These are phyloP conservation scores for Saturnia pavonia DNA, from an alignment of 2,888 invertebrate species.

Conservation along the genomic window DNA sequence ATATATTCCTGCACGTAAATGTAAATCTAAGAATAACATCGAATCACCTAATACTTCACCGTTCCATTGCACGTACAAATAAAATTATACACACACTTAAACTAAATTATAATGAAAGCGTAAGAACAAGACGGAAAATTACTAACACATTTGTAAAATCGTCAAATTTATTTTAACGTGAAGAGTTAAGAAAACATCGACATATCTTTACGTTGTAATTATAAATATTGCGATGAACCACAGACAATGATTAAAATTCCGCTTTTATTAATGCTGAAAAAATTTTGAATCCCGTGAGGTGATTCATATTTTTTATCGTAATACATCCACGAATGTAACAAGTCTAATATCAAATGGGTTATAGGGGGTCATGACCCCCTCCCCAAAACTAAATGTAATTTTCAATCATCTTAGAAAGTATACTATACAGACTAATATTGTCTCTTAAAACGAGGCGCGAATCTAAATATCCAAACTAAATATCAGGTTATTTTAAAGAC, in stretches of 20 bases:
- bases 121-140: constrained; percentile 1
- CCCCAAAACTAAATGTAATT: too few species aligned
- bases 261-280: constrained; percentile 49
- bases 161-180: too few species aligned
- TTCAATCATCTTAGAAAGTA: too few species aligned
- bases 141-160: background rate
- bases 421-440: too few species aligned
- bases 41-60: constrained; percentile 52
- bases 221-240: constrained; percentile 16
- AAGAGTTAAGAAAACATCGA: too few species aligned
- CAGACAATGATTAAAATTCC: constrained; percentile 70
- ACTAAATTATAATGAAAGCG: constrained; percentile 24
- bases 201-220: too few species aligned
- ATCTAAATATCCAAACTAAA: too few species aligned
- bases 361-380: too few species aligned
- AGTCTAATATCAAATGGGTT: too few species aligned
- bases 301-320: constrained; percentile 22
- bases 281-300: constrained; percentile 32
- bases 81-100: constrained; percentile 30
- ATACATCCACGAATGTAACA: too few species aligned
- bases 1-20: constrained; percentile 42
- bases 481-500: too few species aligned
- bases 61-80: constrained; percentile 38
- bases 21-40: constrained; percentile 68
- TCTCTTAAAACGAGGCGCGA: too few species aligned